phyloP scores from a whole-genome alignment of 2,888 invertebrate genomes.

The Eulithis testata region DNA sequence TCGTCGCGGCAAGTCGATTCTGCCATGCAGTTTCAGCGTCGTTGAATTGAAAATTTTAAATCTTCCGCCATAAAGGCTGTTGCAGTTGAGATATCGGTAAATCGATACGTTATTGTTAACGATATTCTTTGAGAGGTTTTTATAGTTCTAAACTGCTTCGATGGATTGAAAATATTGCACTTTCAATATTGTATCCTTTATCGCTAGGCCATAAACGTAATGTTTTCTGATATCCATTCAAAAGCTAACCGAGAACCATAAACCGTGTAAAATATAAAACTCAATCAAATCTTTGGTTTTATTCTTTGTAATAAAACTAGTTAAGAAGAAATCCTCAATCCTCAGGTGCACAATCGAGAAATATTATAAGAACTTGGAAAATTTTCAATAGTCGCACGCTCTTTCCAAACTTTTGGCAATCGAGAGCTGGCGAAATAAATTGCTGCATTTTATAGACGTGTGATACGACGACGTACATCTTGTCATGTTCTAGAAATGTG shows the following conservation, averaged over 20 bases:
- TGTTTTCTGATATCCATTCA: neutral
- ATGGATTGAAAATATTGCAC: conserved; percentile 15
- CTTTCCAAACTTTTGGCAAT: conserved; percentile 34
- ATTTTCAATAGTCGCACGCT: conserved; percentile 34
- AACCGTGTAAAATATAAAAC: neutral
- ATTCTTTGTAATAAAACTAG: conserved; percentile 17
- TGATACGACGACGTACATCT: conserved; percentile 57
- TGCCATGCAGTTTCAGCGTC: conserved; percentile 52
- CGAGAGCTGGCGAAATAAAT: conserved; percentile 33
- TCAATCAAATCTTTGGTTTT: too few species aligned
- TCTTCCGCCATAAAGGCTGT: conserved; percentile 45
- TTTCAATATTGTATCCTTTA: neutral
- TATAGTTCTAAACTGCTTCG: conserved; percentile 12
- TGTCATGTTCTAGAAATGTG: conserved; percentile 56
- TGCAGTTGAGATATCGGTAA: conserved; percentile 37
- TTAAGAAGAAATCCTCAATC: conserved; percentile 23
- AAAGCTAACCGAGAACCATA: neutral
- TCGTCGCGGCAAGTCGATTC: conserved; percentile 60
- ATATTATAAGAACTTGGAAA: conserved; percentile 28
- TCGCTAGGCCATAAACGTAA: neutral
- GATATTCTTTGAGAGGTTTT: conserved; percentile 20
- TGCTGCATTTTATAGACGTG: conserved; percentile 45
- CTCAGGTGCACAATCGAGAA: conserved; percentile 35
- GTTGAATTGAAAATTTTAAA: conserved; percentile 66
- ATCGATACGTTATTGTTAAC: conserved; percentile 38